Conservation (phyloP, 2,888 invertebrate species). For the Tetranychus piercei region DNA sequence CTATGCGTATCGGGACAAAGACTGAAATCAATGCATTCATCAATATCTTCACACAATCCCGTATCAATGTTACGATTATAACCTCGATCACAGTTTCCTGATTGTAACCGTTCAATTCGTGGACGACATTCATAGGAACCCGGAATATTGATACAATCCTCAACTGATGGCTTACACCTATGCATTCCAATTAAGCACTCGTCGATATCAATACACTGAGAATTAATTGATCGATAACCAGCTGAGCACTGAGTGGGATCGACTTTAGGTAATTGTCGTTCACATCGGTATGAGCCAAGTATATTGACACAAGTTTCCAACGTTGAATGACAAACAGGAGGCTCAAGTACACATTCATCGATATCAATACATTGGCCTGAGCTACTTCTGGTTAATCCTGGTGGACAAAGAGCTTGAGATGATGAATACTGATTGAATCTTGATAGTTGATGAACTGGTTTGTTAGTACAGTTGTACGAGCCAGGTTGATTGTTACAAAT, state of each 20-base stretch:
- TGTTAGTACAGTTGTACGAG: background rate
- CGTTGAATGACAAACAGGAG: conserved; percentile 33
- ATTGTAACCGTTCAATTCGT: background rate
- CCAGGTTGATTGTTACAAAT: background rate
- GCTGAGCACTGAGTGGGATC: conserved; percentile 11
- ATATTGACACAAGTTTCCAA: conserved; percentile 29
- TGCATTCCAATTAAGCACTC: conserved; percentile 30
- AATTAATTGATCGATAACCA: background rate
- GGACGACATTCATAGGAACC: background rate
- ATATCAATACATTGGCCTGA: conserved; percentile 38
- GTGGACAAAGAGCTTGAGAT: background rate
- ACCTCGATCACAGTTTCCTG: background rate
- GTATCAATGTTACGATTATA: conserved; percentile 41
- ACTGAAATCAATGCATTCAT: conserved; percentile 38
- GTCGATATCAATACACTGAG: conserved; percentile 31
- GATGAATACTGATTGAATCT: background rate
- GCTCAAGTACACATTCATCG: conserved; percentile 46
- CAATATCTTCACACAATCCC: conserved; percentile 20
- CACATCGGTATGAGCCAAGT: conserved; percentile 29
- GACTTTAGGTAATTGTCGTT: conserved; percentile 13
- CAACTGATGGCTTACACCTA: background rate
- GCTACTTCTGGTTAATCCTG: background rate
- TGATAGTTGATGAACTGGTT: background rate
- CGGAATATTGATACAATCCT: conserved; percentile 2
- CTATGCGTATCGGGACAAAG: conserved; percentile 58